A percentile compares a stretch with the other conserved stretches of the same genome.
phyloP scores from a whole-genome alignment of 2,888 invertebrate genomes.

The Heliconius erato region DNA sequence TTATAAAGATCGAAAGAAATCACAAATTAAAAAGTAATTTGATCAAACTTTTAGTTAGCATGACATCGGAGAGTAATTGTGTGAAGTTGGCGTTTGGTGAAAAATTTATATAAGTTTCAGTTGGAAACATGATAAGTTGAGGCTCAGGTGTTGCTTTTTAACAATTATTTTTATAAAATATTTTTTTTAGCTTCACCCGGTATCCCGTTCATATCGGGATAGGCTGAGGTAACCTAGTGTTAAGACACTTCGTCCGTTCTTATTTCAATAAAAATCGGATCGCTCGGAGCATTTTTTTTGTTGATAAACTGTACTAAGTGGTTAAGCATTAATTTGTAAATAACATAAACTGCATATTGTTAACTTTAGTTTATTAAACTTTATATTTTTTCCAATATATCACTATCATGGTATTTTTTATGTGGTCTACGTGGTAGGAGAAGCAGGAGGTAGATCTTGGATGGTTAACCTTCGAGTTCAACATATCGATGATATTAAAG shows the following conservation, averaged over 20 bases:
- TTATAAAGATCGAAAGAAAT: slow-evolving; percentile 2
- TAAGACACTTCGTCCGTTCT: neutral
- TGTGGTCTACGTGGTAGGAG: neutral
- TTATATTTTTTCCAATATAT: neutral
- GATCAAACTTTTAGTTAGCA: slow-evolving; percentile 26
- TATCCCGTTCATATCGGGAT: no score
- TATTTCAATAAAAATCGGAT: no score
- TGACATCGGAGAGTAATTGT: slow-evolving; percentile 16
- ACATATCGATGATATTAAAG: neutral
- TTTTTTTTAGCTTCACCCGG: no score
- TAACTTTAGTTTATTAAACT: neutral
- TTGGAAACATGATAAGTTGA: neutral
- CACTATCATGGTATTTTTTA: neutral
- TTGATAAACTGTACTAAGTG: no score
- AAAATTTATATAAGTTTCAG: neutral
- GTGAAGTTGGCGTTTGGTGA: slow-evolving; percentile 9
- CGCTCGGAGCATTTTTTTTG: no score
- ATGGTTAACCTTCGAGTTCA: neutral
- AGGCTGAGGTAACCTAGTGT: no score
- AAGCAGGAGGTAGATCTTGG: neutral
- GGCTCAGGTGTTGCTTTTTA: neutral
- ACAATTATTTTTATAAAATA: neutral
- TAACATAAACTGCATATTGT: no score
- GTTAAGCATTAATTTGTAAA: neutral
- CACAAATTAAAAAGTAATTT: slow-evolving; percentile 29